Evolutionary conservation across 1,140 invertebrate species (phyloP), one percentile per base, ranked within the genome.

Genomic region (Archegozetes longisetosus): DNA sequence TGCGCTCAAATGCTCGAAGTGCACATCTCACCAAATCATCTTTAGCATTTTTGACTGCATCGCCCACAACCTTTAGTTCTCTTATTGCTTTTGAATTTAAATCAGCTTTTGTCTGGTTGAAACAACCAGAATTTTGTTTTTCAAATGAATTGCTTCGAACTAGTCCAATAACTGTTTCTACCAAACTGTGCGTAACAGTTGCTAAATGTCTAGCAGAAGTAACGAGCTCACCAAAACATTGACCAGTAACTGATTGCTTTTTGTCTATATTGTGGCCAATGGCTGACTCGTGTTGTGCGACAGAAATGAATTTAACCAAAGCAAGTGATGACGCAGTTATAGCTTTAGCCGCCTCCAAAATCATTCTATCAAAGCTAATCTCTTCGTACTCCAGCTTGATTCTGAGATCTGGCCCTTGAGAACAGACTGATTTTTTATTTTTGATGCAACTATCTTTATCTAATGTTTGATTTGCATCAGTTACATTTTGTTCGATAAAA

Each of bases 341-440:
- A 0, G 91, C 94, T 75, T 97, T 96, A 12, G 93, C 93, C 2
- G 94, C 93, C 71, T 96, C 90, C 64, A 99, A 72, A 64, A 99
- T 98, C 84, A 98, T 95, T 72, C 97, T 94, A 71, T 99, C 95
- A 75, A 98, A 95, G 73, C 94, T 94, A 73, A 93, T 78, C 61
- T 80, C 86, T 72, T 96, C 89, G 71, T 93, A 89, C 2, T 89
- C 55, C 0, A 63, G 23, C 63, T 64, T 71, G 55, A 73, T 74
- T 58, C 57, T 66, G 27, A 62, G 66, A 22, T 68, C 62, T 61
- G 90, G 76, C 20, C 95, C 95, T 66, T 89, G 77, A 23, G 98
- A 73, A 68, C 84, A 84, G 0, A 91, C 87, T 55, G 98, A 75
- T 71, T 97, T 97, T 68, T 88, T 89, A 1, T 91, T 92, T 75